Evolutionary conservation across 2,888 invertebrate genomes (phyloP).

Genomic region (Sinelater perroti): DNA sequence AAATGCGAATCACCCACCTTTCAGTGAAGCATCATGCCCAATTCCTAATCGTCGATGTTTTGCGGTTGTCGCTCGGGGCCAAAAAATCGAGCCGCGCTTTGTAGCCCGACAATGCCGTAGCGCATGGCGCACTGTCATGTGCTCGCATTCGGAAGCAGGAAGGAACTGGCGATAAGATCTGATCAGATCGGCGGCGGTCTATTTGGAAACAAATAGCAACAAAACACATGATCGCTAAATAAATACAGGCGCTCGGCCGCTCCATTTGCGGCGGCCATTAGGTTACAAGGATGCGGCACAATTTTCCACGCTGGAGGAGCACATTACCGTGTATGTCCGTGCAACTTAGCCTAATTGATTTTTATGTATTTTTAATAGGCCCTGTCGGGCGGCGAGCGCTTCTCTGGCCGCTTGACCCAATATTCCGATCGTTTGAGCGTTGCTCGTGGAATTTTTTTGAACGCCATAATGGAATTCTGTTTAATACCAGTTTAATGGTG

Average conservation of each 20-base stretch:
- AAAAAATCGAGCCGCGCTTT: not conserved
- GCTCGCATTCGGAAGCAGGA: conserved; percentile 50
- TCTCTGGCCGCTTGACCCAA: no score
- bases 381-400: no score
- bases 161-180: conserved; percentile 54
- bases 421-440: no score
- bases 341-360: conserved; percentile 12
- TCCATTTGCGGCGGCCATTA: conserved; percentile 11
- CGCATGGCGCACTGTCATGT: conserved; percentile 52
- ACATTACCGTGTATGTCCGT: conserved; percentile 6
- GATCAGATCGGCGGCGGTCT: conserved; percentile 47
- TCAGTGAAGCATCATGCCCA: no score
- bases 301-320: conserved; percentile 11
- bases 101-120: conserved; percentile 47
- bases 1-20: no score
- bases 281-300: conserved; percentile 18
- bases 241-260: conserved; percentile 33
- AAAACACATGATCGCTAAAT: conserved; percentile 50
- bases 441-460: no score
- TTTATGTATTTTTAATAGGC: conserved; percentile 14
- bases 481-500: no score
- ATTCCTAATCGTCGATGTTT: no score
- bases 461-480: no score
- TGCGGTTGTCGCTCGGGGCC: no score
- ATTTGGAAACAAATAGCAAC: conserved; percentile 55